Evolutionary conservation across 2,888 invertebrate genomes (phyloP).

Genomic region (Dolichomitus sp.): DNA sequence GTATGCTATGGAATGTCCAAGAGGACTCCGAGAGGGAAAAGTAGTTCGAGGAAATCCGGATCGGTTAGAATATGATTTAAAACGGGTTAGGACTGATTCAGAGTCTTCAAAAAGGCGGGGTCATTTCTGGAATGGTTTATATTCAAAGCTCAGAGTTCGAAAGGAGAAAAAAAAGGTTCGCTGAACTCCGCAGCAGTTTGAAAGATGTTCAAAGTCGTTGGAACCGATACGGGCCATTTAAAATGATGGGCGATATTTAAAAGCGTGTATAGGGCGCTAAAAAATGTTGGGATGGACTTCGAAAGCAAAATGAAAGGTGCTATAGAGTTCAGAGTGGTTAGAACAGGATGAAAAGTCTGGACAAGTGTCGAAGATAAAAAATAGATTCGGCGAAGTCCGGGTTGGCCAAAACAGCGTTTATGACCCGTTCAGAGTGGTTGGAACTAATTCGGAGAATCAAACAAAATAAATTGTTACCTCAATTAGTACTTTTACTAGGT

Average conservation of each 20-base stretch:
- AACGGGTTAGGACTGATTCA: too few species aligned
- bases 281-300: too few species aligned
- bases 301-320: too few species aligned
- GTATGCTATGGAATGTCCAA: constrained; percentile 1
- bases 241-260: too few species aligned
- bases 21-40: not conserved
- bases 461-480: not conserved
- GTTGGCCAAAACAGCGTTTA: not conserved
- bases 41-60: not conserved
- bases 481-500: too few species aligned
- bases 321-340: too few species aligned
- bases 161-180: not conserved
- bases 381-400: too few species aligned
- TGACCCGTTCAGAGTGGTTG: not conserved
- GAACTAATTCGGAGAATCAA: not conserved
- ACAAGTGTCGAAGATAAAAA: too few species aligned
- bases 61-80: not conserved
- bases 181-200: not conserved
- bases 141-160: not conserved
- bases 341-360: too few species aligned
- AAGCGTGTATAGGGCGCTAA: too few species aligned
- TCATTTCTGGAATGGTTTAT: not conserved
- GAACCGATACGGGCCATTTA: not conserved
- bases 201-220: not conserved
- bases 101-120: too few species aligned